Evolutionary conservation across 2,888 invertebrate genomes (phyloP).

Genomic region (Theristus sp.): DNA sequence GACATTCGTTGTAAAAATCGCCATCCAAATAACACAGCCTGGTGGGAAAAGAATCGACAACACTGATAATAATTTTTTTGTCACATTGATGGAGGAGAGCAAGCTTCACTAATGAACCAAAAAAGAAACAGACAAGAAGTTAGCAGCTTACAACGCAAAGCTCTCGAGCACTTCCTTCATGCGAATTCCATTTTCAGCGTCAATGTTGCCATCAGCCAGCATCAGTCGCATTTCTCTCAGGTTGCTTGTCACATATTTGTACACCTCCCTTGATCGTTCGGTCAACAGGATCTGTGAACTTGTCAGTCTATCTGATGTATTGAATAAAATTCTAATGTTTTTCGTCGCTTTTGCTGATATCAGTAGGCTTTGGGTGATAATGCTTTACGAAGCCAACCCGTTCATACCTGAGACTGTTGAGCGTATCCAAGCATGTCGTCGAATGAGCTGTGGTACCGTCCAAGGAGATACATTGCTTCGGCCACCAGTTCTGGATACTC

Average conservation of each 20-base stretch:
- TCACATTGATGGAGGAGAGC: background rate
- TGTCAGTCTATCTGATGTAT: background rate
- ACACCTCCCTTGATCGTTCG: constrained; percentile 28
- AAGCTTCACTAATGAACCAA: constrained; percentile 1
- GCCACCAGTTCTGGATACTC: constrained; percentile 25
- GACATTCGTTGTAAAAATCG: constrained; percentile 24
- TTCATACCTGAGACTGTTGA: background rate
- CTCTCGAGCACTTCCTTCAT: constrained; percentile 19
- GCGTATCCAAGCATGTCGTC: background rate
- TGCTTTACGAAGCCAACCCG: background rate
- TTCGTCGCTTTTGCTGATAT: too few species aligned
- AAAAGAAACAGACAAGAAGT: too few species aligned
- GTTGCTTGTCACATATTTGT: background rate
- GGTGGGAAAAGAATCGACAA: constrained; percentile 1
- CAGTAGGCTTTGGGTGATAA: too few species aligned
- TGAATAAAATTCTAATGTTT: too few species aligned
- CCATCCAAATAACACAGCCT: constrained; percentile 30
- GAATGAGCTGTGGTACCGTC: constrained; percentile 11
- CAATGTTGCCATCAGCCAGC: constrained; percentile 22
- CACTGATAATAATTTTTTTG: background rate
- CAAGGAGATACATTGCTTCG: constrained; percentile 26
- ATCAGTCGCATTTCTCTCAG: constrained; percentile 27
- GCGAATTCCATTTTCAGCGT: constrained; percentile 20
- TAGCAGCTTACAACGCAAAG: constrained; percentile 20
- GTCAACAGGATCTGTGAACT: constrained; percentile 25